These are phyloP conservation scores for Aradus depressus DNA, from an alignment of 2,888 invertebrate genomes.

Conservation along the genomic window DNA sequence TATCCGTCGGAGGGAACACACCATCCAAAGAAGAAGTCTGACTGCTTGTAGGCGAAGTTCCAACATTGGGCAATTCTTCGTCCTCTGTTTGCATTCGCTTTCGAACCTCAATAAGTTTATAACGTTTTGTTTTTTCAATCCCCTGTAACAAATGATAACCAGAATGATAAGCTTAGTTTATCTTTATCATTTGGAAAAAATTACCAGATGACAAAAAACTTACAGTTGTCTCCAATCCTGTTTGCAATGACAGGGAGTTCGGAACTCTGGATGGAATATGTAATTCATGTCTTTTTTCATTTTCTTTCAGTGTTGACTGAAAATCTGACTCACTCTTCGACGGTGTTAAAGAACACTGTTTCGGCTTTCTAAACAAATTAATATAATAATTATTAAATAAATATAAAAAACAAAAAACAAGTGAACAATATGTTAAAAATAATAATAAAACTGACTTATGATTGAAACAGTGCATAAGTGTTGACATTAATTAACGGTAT, in stretches of 20 bases:
- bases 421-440: background rate
- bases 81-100: slow-evolving; percentile 80
- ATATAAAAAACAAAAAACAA: background rate
- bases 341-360: slow-evolving; percentile 23
- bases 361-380: slow-evolving; percentile 22
- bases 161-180: too few relatives aligned
- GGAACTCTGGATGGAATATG: slow-evolving; percentile 20
- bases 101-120: slow-evolving; percentile 70
- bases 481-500: background rate
- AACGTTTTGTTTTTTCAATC: slow-evolving; percentile 43
- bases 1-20: slow-evolving; percentile 48
- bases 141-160: slow-evolving; percentile 13
- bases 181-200: background rate
- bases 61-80: slow-evolving; percentile 50
- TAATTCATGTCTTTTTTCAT: slow-evolving; percentile 25
- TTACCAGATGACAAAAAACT: slow-evolving; percentile 4
- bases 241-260: slow-evolving; percentile 21
- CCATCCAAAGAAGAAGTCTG: slow-evolving; percentile 70
- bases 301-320: slow-evolving; percentile 25
- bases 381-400: background rate
- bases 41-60: slow-evolving; percentile 58
- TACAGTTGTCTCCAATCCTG: slow-evolving; percentile 23
- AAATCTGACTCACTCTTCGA: slow-evolving; percentile 30
- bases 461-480: background rate
- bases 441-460: background rate